phyloP scores from a whole-genome alignment of 1,140 invertebrate genomes.

The Dinoponera quadriceps region DNA sequence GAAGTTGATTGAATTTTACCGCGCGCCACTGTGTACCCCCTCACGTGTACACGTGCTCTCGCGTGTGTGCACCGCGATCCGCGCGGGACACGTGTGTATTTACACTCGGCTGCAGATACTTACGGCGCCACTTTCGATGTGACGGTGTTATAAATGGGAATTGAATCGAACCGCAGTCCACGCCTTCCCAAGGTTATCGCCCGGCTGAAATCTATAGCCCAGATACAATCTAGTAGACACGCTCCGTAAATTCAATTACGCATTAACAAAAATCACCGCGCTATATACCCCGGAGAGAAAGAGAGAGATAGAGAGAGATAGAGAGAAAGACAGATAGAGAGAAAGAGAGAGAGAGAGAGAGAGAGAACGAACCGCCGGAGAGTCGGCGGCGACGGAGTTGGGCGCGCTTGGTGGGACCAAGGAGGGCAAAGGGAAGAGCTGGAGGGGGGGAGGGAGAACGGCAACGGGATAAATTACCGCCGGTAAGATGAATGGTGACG shows the following conservation, averaged over 20 bases:
- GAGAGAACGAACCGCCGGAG: background rate
- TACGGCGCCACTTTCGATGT: conserved; percentile 76
- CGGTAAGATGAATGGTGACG: conserved; percentile 75
- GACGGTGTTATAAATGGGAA: conserved; percentile 81
- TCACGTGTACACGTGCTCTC: conserved; percentile 32
- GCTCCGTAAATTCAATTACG: conserved; percentile 83
- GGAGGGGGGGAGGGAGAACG: conserved; percentile 15
- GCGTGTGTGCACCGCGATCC: conserved; percentile 47
- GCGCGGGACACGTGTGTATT: conserved; percentile 66
- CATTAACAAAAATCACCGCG: conserved; percentile 81
- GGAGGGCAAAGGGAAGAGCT: too few species aligned
- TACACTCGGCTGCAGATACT: conserved; percentile 70
- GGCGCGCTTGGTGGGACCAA: background rate
- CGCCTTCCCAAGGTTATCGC: conserved; percentile 80
- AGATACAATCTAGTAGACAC: conserved; percentile 82
- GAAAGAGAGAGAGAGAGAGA: too few species aligned
- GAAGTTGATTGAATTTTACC: conserved; percentile 77
- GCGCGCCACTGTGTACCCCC: conserved; percentile 59
- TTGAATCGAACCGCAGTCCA: conserved; percentile 80
- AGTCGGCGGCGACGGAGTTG: conserved; percentile 1
- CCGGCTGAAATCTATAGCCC: conserved; percentile 76
- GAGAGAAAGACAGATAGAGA: too few species aligned
- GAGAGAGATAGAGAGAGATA: conserved; percentile 32
- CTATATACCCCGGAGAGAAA: conserved; percentile 49
- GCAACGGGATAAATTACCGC: conserved; percentile 75